Evolutionary conservation across 2,888 invertebrate species (phyloP), one percentile per base, ranked within the genome.

Genomic region (Alentia gelatinosa): DNA sequence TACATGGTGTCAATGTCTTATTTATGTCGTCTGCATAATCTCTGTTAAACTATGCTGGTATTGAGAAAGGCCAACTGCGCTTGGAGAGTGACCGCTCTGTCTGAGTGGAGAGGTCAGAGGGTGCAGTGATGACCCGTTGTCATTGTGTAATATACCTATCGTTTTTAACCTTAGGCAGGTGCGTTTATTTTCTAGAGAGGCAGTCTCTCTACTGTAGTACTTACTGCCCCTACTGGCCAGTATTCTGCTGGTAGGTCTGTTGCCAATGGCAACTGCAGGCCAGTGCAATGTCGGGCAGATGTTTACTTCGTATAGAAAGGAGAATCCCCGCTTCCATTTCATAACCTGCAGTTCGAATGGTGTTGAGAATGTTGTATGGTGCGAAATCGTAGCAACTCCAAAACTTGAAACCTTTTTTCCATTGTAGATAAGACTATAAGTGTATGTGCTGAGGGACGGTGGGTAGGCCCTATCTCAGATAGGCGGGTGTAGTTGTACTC

Each of bases 381-480:
- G 79, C 39, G 79, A 79, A 79, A 79, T 79, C 37, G 79, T 86
- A 86, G 47, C 50, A 86, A 47, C 86, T 86, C 86, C 86, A 86
- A 86, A 86, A 86, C 86, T 86, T 86, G 86, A 86, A 86, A 47
- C 86, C 86, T 86, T 86, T 86, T 47, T 86, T 50, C 39, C 79
- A 12, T n/a, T 86, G 86, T 86, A 86, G 86, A 47, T 86, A 86
- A 35, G 35, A 39, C 39, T 79, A 39, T 26, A 15, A 74, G 12
- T 74, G 26, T 74, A 19, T 83, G 83, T 37, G 35, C 42, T 86
- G 33, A 1, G 26, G 39, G 26, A 83, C 42, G 30, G 47, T 26
- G 42, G 47, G 86, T 86, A 15, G 47, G 86, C 15, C 47, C 86
- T 86, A 86, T 86, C 86, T 47, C 33, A 86, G 86, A 86, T 86